Evolutionary conservation across 2,888 invertebrate species (phyloP).

Genomic region (Dorcus parallelipipedus): DNA sequence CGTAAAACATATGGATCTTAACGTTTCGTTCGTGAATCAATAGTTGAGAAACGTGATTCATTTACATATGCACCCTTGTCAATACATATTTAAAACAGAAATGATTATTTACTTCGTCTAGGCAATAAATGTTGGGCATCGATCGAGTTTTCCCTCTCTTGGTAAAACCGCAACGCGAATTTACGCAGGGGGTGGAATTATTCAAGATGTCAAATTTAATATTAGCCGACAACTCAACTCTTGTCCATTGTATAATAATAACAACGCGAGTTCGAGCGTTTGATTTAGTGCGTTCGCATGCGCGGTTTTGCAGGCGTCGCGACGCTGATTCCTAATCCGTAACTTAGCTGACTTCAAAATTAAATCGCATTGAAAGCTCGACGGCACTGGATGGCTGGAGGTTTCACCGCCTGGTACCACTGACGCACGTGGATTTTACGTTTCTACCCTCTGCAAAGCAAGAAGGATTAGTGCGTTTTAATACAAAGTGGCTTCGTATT

Average conservation of each 20-base stretch:
- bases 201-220: too few species aligned
- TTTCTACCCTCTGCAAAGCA: neutral
- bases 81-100: too few species aligned
- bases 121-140: too few species aligned
- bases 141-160: too few species aligned
- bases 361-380: slow-evolving; percentile 48
- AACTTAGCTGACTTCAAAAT: slow-evolving; percentile 25
- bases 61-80: too few species aligned
- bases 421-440: slow-evolving; percentile 17
- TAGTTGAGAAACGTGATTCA: too few species aligned
- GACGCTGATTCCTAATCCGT: slow-evolving; percentile 28
- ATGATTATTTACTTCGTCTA: too few species aligned
- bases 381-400: slow-evolving; percentile 56
- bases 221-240: too few species aligned
- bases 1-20: too few species aligned
- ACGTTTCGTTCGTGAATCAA: too few species aligned
- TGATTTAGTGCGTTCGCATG: slow-evolving; percentile 38
- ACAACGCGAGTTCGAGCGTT: neutral
- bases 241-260: neutral
- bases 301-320: slow-evolving; percentile 34
- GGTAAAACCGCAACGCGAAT: too few species aligned
- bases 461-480: neutral
- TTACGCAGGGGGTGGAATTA: too few species aligned
- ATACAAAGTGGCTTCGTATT: neutral
- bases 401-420: slow-evolving; percentile 42